These are phyloP conservation scores for Natator depressus DNA, from an alignment of 2,113 vertebrate species.

Conservation along the genomic window DNA sequence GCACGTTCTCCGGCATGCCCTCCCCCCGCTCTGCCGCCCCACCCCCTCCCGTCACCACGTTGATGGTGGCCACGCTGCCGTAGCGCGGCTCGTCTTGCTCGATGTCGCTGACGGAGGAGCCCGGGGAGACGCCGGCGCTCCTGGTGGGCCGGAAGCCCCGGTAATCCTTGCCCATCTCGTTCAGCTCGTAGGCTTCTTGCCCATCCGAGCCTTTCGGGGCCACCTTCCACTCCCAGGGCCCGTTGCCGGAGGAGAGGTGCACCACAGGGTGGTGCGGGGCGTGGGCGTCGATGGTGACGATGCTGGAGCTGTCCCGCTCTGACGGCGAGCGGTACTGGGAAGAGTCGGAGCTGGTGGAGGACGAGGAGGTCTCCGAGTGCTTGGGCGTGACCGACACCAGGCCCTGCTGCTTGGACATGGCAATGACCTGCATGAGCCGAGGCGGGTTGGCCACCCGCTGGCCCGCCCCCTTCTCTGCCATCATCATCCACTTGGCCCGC, in stretches of 20 bases:
- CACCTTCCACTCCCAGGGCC: conserved; percentile 88
- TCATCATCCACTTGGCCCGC: conserved; percentile 92
- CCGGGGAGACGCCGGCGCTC: conserved; percentile 75
- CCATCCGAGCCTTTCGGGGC: conserved; percentile 63
- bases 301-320: conserved; percentile 85
- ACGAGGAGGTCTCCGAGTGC: conserved; percentile 87
- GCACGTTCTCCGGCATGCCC: background rate
- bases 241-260: conserved; percentile 83
- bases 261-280: conserved; percentile 89
- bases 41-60: conserved; percentile 57
- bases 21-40: conserved; percentile 30
- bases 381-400: conserved; percentile 80
- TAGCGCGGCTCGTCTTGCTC: conserved; percentile 82
- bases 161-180: conserved; percentile 81
- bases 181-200: conserved; percentile 79
- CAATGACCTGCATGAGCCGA: conserved; percentile 91
- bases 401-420: conserved; percentile 92
- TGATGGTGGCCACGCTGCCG: conserved; percentile 74
- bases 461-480: conserved; percentile 84
- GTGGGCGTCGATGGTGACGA: conserved; percentile 91
- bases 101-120: conserved; percentile 77
- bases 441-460: conserved; percentile 83
- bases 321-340: conserved; percentile 88
- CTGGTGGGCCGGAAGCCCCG: conserved; percentile 78
- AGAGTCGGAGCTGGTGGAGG: conserved; percentile 89